Evolutionary conservation across 2,888 invertebrate genomes (phyloP).

Genomic region (Orthonevra nobilis): DNA sequence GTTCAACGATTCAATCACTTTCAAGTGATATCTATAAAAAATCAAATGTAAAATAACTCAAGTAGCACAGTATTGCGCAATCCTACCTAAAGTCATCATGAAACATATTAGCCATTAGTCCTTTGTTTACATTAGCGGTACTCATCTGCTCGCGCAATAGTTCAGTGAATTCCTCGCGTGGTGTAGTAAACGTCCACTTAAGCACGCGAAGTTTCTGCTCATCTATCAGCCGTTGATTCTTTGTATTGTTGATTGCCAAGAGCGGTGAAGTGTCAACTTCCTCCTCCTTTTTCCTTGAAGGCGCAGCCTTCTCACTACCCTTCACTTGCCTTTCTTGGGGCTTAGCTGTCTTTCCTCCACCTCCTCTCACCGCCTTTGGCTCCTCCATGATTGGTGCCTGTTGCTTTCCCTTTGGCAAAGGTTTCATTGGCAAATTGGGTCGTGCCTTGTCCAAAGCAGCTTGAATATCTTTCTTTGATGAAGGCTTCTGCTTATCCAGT

Average conservation of each 20-base stretch:
- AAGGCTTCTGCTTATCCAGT: conserved; percentile 83
- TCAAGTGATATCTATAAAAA: conserved; percentile 90
- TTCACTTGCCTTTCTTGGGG: conserved; percentile 71
- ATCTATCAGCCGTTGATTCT: conserved; percentile 95
- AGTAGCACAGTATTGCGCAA: no score
- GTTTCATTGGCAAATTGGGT: conserved; percentile 91
- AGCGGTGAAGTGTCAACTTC: conserved; percentile 91
- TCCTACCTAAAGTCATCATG: conserved; percentile 93
- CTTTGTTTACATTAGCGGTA: conserved; percentile 92
- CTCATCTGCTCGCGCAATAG: conserved; percentile 94
- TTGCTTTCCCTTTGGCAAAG: conserved; percentile 84
- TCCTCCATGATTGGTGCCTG: conserved; percentile 81
- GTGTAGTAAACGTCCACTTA: conserved; percentile 97
- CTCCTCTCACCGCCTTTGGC: conserved; percentile 79
- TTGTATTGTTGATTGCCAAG: conserved; percentile 90
- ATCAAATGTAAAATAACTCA: no score
- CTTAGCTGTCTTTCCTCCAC: conserved; percentile 72
- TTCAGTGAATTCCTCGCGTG: conserved; percentile 96
- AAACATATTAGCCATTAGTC: conserved; percentile 94
- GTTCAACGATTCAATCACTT: conserved; percentile 94
- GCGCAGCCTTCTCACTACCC: conserved; percentile 75
- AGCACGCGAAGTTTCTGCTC: conserved; percentile 95
- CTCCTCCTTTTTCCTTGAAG: conserved; percentile 89
- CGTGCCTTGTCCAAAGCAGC: conserved; percentile 91
- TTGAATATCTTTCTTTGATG: conserved; percentile 88